Evolutionary conservation across 2,888 invertebrate genomes (phyloP), one percentile per base, ranked within the genome.

Genomic region (Sinodicranocentrus sp.): DNA sequence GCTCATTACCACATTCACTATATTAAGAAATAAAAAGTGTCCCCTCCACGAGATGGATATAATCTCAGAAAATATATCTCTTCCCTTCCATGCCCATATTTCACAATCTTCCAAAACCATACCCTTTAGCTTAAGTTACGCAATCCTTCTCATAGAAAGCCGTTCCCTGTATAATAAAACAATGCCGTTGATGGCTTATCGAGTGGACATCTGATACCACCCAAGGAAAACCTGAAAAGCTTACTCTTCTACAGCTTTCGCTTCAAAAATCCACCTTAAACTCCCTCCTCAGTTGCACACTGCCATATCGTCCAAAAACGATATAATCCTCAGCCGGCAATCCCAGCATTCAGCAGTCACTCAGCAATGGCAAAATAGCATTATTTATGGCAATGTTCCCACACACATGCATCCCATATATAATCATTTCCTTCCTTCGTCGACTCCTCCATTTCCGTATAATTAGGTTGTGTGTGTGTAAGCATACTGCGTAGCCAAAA

Each of bases 371-470:
- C 57, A 57, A 57, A 57, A 57, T 57, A 57, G 13, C 57, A 57
- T 57, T 57, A 57, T 57, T 57, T 57, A 57, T 57, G 57, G 57
- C 57, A 57, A 57, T 23, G 57, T 57, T 57, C 57, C 57, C 57
- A 57, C 57, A 57, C 57, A 23, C 57, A 25, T 23, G 15, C 23
- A 23, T 19, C 1, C 17, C 8, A 17, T 52, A 52, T 52, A 19
- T 52, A 52, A 52, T 52, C n/a, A 52, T 57, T 23, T 57, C 57
- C 57, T 57, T 57, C 57, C 57, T 57, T 25, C 25, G 21, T 25
- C 6, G 21, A 10, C 17, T 57, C 19, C n/a, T 57, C 23, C 21
- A 57, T 57, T 57, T 57, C 57, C 25, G 21, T 57, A 57, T 57
- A 57, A 57, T 57, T 57, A 57, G 57, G 23, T 57, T 23, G 3